A percentile compares a stretch with the other conserved stretches of the same genome.
Evolutionary conservation across 2,888 invertebrate species (phyloP).

Genomic region (Frankliniella fusca): DNA sequence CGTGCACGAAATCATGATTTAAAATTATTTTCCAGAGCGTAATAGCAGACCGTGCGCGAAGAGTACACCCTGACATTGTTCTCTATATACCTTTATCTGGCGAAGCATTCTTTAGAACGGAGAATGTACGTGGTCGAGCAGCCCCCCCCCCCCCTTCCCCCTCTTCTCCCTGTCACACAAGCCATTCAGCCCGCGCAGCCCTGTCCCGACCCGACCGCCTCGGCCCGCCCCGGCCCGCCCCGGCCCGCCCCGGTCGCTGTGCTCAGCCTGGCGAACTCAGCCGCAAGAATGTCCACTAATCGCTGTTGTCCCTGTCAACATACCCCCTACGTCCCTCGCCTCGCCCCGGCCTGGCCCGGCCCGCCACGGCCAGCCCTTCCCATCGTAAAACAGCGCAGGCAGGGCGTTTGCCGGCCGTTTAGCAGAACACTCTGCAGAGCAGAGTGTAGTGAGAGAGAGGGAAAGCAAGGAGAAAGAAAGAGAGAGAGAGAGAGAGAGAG

Average conservation of each 20-base stretch:
- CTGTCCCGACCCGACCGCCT: background rate
- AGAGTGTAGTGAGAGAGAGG: too few species aligned
- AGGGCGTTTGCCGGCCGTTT: background rate
- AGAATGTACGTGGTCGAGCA: background rate
- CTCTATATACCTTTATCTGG: too few species aligned
- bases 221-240: background rate
- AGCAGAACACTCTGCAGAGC: background rate
- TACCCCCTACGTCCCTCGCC: background rate
- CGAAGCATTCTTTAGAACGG: too few species aligned
- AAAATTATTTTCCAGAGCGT: too few species aligned
- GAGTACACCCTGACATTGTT: too few species aligned
- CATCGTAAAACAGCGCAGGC: background rate
- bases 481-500: too few species aligned
- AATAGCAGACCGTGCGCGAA: too few species aligned
- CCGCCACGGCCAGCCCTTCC: background rate
- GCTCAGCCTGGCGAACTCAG: background rate
- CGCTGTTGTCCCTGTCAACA: background rate
- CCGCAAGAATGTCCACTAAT: slow-evolving; percentile 24
- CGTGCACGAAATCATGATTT: too few species aligned
- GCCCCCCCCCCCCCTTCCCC: background rate
- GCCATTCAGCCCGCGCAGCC: background rate
- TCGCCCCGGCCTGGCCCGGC: background rate
- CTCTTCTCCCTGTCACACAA: background rate
- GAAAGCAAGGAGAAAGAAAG: too few species aligned
- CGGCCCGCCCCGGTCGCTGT: background rate